Evolutionary conservation across 2,888 invertebrate species (phyloP), one percentile per base, ranked within the genome.

Genomic region (Tetramorium bicarinatum): DNA sequence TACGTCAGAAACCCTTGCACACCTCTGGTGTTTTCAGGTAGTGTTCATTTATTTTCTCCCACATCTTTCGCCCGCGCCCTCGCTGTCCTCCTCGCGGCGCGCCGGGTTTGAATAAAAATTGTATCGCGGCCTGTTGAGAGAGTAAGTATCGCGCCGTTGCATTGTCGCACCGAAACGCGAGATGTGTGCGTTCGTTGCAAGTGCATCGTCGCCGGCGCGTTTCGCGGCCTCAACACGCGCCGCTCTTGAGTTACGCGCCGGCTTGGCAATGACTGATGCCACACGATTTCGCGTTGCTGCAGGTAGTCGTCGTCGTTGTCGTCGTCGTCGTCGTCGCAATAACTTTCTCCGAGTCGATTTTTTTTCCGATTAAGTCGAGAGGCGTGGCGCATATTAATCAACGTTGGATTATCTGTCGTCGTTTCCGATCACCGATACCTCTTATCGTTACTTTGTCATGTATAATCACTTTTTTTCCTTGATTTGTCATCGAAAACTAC

Each of bases 251-350:
- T 83, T 84, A 72, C 41, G 29, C 64, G 67, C 82, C 49, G 44
- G 76, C 29, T 9, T 76, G 85, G 84, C 87, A 82, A 84, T 89
- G 88, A 88, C 87, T 87, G 89, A 88, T 80, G 74, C 76, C 76
- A 79, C 72, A 83, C 83, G 87, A 81, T 85, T 77, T 83, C 82
- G 67, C 87, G 44, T 74, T 44, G 80, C 29, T 4, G 29, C 29
- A 34, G 47, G 15, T 66, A 29, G 71, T 66, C 71, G 47, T 52
- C 49, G 67, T 69, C 4, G 41, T 34, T 4, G 29, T 34, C 29
- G 29, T 29, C 29, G 29, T 29, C 29, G 29, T 29, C 29, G 41
- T n/a, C 44, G 15, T 59, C 4, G 38, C 41, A 7, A n/a, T 9
- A 21, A 64, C 49, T 62, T 62, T 76, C 75, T 34, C 47, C 62